Base-by-base conservation (phyloP, 2,113 vertebrate species). In the Tachysurus vachellii region DNA sequence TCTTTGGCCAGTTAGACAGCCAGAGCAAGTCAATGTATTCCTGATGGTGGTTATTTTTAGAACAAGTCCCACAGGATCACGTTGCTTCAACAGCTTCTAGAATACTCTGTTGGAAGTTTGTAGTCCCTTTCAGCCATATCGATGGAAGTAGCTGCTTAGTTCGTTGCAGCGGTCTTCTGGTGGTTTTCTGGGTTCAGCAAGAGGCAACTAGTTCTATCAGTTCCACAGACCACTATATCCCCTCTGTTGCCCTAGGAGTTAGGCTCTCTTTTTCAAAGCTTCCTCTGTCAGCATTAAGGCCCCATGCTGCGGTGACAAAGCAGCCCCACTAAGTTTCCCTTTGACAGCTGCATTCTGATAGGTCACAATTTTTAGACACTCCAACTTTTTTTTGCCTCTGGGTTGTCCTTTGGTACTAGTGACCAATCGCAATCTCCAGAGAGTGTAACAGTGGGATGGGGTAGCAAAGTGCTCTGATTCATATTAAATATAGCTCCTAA, bases 11-110 rank as follows among this genome's bases (percentile, higher is more conserved):
- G 92, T 92, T 85, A 88, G 61, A 88, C 61, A 89, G 89, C 91
- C 82, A 88, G 88, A 91, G 87, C 61, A 83, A 86, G 93, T 87
- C 85, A 83, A 90, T 85, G 80, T 90, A 90, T 88, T 94, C 87
- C 91, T 91, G 92, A 83, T 83, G 86, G 83, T 76, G 86, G 91
- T 91, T 96, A 96, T 96, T 95, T 96, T 96, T 96, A 96, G 95
- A 93, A 90, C 88, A 88, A 93, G 94, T 94, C 93, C 93, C 82
- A 85, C 61, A 88, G 91, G 95, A 94, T 96, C 95, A 93, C 88
- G 92, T 96, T 96, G 94, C 95, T 92, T 93, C 92, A 93, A 91
- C 90, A 90, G 90, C 91, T 94, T 92, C 88, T 73, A 47, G 85
- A 82, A 61, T 89, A 88, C 90, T 92, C 92, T 92, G 89, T 91